Percentiles rank a stretch among this genome's conserved stretches.
phyloP scores from a whole-genome alignment of 2,888 invertebrate genomes.

The Athalia cordata region DNA sequence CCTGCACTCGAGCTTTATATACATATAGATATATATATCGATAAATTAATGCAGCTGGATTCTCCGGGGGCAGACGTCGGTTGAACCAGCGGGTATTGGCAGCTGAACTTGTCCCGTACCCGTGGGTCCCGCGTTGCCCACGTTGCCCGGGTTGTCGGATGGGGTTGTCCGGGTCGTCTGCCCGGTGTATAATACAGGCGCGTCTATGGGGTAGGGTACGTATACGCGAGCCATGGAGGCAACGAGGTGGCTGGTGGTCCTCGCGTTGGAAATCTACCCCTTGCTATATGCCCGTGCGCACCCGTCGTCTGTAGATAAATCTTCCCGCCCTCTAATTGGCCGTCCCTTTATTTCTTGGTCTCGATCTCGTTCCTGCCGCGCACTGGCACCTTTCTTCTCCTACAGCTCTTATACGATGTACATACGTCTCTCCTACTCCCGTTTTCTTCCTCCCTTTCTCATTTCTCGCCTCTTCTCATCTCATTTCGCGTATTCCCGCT shows the following conservation, averaged over 20 bases:
- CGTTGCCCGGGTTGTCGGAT: slow-evolving; percentile 51
- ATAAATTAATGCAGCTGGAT: slow-evolving; percentile 22
- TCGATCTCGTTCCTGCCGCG: slow-evolving; percentile 50
- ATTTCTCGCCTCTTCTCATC: slow-evolving; percentile 48
- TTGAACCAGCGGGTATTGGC: slow-evolving; percentile 61
- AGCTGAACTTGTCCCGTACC: slow-evolving; percentile 60
- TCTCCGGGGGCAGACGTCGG: slow-evolving; percentile 3
- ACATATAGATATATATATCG: background rate
- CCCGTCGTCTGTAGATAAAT: slow-evolving; percentile 73
- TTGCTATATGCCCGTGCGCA: slow-evolving; percentile 65
- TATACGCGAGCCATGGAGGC: slow-evolving; percentile 51
- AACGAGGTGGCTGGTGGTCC: slow-evolving; percentile 10
- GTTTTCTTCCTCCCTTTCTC: slow-evolving; percentile 44
- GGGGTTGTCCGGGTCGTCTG: slow-evolving; percentile 62
- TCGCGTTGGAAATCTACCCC: slow-evolving; percentile 59
- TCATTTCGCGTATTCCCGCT: slow-evolving; percentile 27
- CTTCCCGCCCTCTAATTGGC: slow-evolving; percentile 73
- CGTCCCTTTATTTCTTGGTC: slow-evolving; percentile 71
- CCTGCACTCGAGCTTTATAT: background rate
- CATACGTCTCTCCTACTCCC: slow-evolving; percentile 57
- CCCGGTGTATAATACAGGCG: slow-evolving; percentile 70
- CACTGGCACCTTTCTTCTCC: background rate
- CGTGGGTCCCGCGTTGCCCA: slow-evolving; percentile 36
- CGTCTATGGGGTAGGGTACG: slow-evolving; percentile 53
- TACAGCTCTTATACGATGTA: slow-evolving; percentile 43